Evolutionary conservation across 2,797 vertebrate genomes (phyloP).

Genomic region (Pseudochaenichthys georgianus): DNA sequence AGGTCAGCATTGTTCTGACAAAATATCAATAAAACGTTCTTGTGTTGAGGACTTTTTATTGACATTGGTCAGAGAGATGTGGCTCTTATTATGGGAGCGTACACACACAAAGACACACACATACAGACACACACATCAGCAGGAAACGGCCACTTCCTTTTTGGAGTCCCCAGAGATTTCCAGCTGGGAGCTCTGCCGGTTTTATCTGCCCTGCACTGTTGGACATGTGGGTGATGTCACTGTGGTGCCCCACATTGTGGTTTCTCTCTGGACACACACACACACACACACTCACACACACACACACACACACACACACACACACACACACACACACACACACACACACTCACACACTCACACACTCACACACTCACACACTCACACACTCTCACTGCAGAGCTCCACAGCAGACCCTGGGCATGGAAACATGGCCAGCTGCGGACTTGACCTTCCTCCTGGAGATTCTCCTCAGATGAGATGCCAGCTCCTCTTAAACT

Average conservation of each 20-base stretch:
- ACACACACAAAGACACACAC: conserved; percentile 61
- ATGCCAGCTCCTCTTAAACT: conserved; percentile 66
- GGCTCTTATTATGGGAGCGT: conserved; percentile 67
- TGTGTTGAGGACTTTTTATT: conserved; percentile 25
- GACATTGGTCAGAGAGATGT: conserved; percentile 56
- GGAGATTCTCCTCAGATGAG: conserved; percentile 63
- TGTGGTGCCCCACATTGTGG: conserved; percentile 44
- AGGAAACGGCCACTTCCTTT: conserved; percentile 84
- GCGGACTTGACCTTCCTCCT: conserved; percentile 60
- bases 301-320: no score
- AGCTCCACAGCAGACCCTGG: conserved; percentile 37
- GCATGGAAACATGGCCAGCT: conserved; percentile 59
- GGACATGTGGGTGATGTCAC: conserved; percentile 66
- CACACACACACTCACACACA: no score
- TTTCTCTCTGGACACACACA: conserved; percentile 27
- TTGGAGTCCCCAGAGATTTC: conserved; percentile 55
- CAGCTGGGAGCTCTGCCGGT: conserved; percentile 47
- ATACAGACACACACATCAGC: conserved; percentile 68
- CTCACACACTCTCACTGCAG: conserved; percentile 2
- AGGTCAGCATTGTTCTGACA: conserved; percentile 20
- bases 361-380: conserved; percentile 27
- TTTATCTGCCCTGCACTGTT: conserved; percentile 53
- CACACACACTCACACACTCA: no score
- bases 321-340: no score
- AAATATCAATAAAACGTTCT: conserved; percentile 24